These are phyloP conservation scores for Myopa tessellatipennis DNA, from an alignment of 2,888 invertebrate genomes.

Conservation along the genomic window DNA sequence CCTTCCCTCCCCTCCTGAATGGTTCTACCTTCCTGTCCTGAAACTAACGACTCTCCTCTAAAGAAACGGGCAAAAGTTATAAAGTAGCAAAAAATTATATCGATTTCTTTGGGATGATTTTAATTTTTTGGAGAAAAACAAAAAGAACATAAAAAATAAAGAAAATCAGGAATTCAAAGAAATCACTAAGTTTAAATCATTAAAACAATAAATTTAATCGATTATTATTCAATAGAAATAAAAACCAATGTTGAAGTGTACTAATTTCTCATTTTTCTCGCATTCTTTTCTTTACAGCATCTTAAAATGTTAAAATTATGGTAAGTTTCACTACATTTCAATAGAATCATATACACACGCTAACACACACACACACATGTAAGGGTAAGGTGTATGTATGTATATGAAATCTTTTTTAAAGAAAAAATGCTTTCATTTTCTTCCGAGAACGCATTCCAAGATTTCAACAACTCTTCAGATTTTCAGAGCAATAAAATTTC, in stretches of 20 bases:
- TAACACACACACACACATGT: background rate
- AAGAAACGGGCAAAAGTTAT: too few species aligned
- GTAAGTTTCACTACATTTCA: constrained; percentile 12
- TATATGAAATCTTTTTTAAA: background rate
- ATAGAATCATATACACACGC: background rate
- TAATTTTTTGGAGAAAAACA: too few species aligned
- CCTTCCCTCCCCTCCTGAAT: too few species aligned
- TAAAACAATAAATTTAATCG: too few species aligned
- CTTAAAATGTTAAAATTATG: constrained; percentile 20
- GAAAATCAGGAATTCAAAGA: too few species aligned
- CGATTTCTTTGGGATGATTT: too few species aligned
- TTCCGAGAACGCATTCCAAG: background rate
- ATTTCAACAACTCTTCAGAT: background rate
- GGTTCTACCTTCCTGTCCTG: too few species aligned
- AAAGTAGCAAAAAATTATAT: too few species aligned
- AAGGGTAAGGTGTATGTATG: background rate
- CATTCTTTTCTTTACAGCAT: constrained; percentile 12
- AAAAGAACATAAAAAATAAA: too few species aligned
- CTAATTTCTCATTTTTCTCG: background rate
- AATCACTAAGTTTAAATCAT: too few species aligned
- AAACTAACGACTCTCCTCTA: too few species aligned
- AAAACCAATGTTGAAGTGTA: background rate
- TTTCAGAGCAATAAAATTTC: background rate
- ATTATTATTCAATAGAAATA: background rate
- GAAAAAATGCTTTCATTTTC: background rate